These are phyloP conservation scores for Zaprionus lachaisei DNA, from an alignment of 1,140 invertebrate genomes.

Conservation along the genomic window DNA sequence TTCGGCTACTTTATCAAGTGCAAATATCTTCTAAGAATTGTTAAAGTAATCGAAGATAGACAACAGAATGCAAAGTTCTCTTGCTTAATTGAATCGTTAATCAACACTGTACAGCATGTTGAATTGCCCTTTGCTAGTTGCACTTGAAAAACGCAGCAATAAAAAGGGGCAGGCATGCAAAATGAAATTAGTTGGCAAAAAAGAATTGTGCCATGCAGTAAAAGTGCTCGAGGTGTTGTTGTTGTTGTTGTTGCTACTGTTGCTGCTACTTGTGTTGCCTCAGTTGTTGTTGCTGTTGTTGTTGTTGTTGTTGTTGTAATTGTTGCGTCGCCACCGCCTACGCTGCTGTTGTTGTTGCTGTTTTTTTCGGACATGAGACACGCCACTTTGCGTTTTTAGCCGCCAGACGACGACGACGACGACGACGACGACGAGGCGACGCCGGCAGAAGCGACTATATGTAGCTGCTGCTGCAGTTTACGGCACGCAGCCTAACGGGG, in stretches of 20 bases:
- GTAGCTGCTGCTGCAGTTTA: slow-evolving; percentile 44
- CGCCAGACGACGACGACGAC: slow-evolving; percentile 25
- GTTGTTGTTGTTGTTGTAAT: slow-evolving; percentile 45
- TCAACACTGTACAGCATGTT: slow-evolving; percentile 12
- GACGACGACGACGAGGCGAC: slow-evolving; percentile 12
- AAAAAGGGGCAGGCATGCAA: slow-evolving; percentile 39
- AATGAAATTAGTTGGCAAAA: slow-evolving; percentile 55
- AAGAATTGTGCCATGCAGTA: slow-evolving; percentile 62
- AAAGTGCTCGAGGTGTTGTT: slow-evolving; percentile 48
- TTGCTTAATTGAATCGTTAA: neutral
- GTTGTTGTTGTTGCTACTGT: slow-evolving; percentile 52
- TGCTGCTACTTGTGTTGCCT: slow-evolving; percentile 40
- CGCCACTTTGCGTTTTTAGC: slow-evolving; percentile 70
- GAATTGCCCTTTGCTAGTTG: slow-evolving; percentile 25
- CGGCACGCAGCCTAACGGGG: slow-evolving; percentile 64
- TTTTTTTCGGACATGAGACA: slow-evolving; percentile 70
- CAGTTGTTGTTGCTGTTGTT: slow-evolving; percentile 12
- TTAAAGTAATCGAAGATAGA: neutral
- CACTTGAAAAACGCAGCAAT: slow-evolving; percentile 41
- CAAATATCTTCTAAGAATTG: neutral
- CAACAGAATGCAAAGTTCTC: neutral
- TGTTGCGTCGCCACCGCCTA: slow-evolving; percentile 38
- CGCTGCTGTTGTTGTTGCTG: slow-evolving; percentile 12
- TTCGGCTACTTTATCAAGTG: too few relatives aligned
- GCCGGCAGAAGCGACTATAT: slow-evolving; percentile 35